Conservation (phyloP, 2,113 vertebrate species). For the Phaethornis superciliosus region DNA sequence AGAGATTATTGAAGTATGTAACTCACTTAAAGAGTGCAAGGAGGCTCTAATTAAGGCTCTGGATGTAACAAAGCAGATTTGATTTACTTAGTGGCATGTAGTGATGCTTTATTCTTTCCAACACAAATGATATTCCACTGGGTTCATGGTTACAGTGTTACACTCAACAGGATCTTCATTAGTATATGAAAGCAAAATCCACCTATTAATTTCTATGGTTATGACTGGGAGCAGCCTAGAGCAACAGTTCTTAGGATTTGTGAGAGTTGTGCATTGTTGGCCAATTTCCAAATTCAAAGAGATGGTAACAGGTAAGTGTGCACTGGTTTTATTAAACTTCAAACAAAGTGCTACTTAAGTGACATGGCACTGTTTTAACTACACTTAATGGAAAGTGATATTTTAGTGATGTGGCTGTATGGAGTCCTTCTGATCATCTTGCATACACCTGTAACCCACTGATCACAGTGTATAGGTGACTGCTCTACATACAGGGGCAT, state of each 20-base stretch:
- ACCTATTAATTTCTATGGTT: not conserved
- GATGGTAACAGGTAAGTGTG: not conserved
- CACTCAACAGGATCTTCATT: not conserved
- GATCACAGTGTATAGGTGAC: not conserved
- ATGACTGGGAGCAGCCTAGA: not conserved
- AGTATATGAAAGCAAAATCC: constrained; percentile 9
- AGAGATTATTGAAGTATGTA: not conserved
- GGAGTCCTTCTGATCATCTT: not conserved
- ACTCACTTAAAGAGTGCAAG: not conserved
- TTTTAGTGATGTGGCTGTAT: not conserved
- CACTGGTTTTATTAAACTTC: not conserved
- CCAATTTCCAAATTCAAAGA: not conserved
- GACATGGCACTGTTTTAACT: not conserved
- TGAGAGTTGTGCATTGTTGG: not conserved
- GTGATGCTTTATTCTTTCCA: constrained; percentile 11
- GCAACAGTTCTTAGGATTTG: not conserved
- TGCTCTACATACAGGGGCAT: not conserved
- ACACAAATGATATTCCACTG: not conserved
- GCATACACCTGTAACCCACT: not conserved
- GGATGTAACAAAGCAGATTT: not conserved
- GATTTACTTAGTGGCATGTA: not conserved
- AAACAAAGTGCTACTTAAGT: not conserved
- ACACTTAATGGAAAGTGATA: not conserved
- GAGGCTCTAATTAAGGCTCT: constrained; percentile 13
- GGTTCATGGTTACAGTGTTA: not conserved